Evolutionary conservation across 2,113 vertebrate genomes (phyloP), one percentile per base, ranked within the genome.

Genomic region (Halcyon malimbica): DNA sequence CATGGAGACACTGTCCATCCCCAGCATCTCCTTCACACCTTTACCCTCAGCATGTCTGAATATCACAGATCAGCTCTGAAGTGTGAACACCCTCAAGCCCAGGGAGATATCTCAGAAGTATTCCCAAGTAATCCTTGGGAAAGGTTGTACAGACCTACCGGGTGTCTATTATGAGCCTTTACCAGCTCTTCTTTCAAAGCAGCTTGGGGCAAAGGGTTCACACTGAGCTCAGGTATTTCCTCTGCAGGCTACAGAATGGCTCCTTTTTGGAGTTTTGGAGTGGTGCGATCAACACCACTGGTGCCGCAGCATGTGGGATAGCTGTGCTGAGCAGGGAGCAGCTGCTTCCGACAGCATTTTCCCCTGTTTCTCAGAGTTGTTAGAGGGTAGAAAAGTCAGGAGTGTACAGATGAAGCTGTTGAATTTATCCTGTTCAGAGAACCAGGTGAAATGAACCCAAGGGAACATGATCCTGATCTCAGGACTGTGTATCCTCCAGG

Each of bases 1-100:
- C 13, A 42, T 1, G 3, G 50, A 33, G 53, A 46, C 18, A 1
- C 11, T 46, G 33, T 44, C 44, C 57, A 84, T 71, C 20, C 20
- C 37, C 8, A 33, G 2, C 1, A 0, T 33, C 44, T 68, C 33
- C 41, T 51, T 67, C 37, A 51, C 8, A 28, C 29, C 0, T 0
- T 69, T 68, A 41, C 18, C 59, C 69, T 93, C 69, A n/a, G 17
- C 11, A 5, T 29, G 26, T 63, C 26, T 37, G 15, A 65, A 39
- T 85, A 65, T 26, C n/a, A 53, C 25, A 62, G 28, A 37, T 41
- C 37, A 46, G 15, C 41, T 70, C 50, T 60, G 51, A 63, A 35
- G 31, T 54, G 17, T 71, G 59, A 67, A 48, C 63, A 54, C n/a
- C 13, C 11, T 67, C 13, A 23, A 84, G 50, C 28, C 6, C 33